Evolutionary conservation across 2,797 vertebrate species (phyloP), one percentile per base, ranked within the genome.

Genomic region (Coluber constrictor): DNA sequence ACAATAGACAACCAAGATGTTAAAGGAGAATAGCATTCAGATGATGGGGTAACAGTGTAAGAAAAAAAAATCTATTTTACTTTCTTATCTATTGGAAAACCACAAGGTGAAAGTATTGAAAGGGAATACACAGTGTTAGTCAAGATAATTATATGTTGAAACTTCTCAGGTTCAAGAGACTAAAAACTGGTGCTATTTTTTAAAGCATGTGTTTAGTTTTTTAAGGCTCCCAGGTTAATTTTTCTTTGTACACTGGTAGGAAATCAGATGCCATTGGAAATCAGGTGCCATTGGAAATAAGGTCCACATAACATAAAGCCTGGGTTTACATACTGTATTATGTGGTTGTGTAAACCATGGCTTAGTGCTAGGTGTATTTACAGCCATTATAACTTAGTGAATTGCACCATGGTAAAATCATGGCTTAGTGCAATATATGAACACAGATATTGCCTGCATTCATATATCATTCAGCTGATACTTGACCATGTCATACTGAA

Each of bases 131-230:
- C 95, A 97, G 92, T 57, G 94, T 90, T 95, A 63, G 95, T 96
- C 96, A 96, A 94, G 92, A 96, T 97, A 96, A 96, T 96, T 98
- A 97, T 96, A 97, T 96, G 97, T 98, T 97, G 97, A 98, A 97
- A 96, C 70, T 98, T 99, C 99, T 99, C 99, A 99, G 99, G 99
- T 99, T 98, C 98, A 98, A 98, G 97, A 98, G 98, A 97, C 97
- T 96, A 96, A 93, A 91, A 97, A 98, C 97, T 98, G 99, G 99
- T 99, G 99, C 99, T 99, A 99, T 97, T 97, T 97, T 97, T 93
- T 25, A 96, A 93, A 96, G 51, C 90, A 96, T 96, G 96, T 97
- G 96, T 97, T 92, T 63, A 92, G 88, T 96, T 93, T 90, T 93
- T 93, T 92, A 94, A 95, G 94, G 93, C 94, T 95, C 93, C 94